Evolutionary conservation across 2,888 invertebrate species (phyloP), one percentile per base, ranked within the genome.

Genomic region (Agelastica alni): DNA sequence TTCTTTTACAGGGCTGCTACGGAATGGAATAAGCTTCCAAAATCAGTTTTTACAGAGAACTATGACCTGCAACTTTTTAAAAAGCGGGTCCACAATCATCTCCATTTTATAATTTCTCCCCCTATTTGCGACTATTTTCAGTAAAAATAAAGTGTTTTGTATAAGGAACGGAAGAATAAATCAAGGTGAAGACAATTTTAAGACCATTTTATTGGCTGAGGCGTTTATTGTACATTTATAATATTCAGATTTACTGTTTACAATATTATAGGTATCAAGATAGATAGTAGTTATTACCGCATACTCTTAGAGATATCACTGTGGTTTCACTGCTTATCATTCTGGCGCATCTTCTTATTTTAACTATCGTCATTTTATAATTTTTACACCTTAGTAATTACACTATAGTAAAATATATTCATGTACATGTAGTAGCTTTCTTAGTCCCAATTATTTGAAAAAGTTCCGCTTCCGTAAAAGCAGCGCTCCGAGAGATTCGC

Each of bases 191-290:
- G 51, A 62, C 62, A 65, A 67, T 70, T 73, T 73, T 73, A 72
- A 73, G 68, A 74, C 74, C 72, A 72, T 71, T 75, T 73, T 76
- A 76, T 75, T 77, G 76, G 76, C 76, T 77, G 77, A 77, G 76
- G 76, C 77, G 76, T 76, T 76, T 75, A 76, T 77, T 76, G 75
- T 76, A 77, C 77, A 76, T 75, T 75, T 75, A 77, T 75, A 74
- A 73, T 75, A 74, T 72, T 75, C 70, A 62, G 59, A 73, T 73
- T 76, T 73, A 75, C 72, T 70, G 71, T 74, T 74, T 75, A 75
- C 72, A 75, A 73, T 73, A 75, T 73, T 75, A 75, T 76, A 75
- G 69, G 69, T 74, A 69, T 73, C 68, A 71, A 70, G 69, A 71
- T 72, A 72, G 72, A 73, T 73, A 72, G 69, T 70, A 70, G 68